Conservation (phyloP, 2,797 vertebrate species). For the Psittacula derbiana region DNA sequence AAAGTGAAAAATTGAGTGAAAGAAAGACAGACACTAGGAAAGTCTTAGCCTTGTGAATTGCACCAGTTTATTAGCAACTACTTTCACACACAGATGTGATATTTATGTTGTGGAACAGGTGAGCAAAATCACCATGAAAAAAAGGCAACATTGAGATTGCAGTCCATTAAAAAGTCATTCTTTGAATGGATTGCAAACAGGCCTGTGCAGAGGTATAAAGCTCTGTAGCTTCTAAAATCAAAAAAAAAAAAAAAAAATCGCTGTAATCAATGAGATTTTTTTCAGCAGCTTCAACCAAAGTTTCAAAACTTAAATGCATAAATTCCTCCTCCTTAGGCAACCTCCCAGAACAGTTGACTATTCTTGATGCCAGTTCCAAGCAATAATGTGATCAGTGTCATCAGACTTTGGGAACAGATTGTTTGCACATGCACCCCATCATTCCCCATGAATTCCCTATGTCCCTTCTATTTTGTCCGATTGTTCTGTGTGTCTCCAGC, state of each 20-base stretch:
- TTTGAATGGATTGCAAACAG: not conserved
- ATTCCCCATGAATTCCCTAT: not conserved
- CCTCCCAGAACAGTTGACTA: accelerated
- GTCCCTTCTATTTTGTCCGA: not conserved
- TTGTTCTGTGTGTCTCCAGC: not conserved
- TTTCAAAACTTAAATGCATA: slow-evolving; percentile 13
- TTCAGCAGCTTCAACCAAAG: not conserved
- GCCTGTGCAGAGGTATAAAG: not conserved
- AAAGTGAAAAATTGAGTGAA: accelerated
- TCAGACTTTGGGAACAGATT: not conserved
- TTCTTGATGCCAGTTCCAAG: not conserved
- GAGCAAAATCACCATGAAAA: not conserved
- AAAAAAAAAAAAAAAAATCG: not conserved
- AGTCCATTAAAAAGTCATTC: not conserved
- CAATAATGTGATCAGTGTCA: not conserved
- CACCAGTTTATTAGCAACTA: not conserved
- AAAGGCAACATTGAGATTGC: not conserved
- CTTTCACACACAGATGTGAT: not conserved
- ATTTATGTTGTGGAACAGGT: not conserved
- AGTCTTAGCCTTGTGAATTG: not conserved
- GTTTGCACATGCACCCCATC: not conserved
- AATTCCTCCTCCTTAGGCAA: not conserved
- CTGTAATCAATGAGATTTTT: not conserved
- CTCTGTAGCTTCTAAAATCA: not conserved
- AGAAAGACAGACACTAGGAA: not conserved